Percentiles rank a stretch among this genome's conserved stretches.
Evolutionary conservation across 2,113 vertebrate species (phyloP).

Genomic region (Pseudolaguvia tuberculata): DNA sequence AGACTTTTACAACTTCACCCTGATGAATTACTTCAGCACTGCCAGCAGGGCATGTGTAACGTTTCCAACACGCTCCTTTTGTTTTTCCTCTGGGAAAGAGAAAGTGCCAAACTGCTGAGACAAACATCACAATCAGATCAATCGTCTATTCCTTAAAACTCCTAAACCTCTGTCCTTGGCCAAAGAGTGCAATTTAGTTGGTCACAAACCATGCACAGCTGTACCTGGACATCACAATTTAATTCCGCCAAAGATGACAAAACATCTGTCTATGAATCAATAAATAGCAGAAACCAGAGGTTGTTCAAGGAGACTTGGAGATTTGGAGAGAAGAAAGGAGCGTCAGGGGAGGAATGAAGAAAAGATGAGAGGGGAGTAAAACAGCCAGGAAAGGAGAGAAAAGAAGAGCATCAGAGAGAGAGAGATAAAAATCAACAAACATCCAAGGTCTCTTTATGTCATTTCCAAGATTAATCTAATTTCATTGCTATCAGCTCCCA

Average conservation of each 20-base stretch:
- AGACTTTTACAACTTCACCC: background rate
- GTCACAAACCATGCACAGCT: background rate
- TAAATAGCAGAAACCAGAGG: background rate
- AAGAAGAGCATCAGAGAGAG: slow-evolving; percentile 24
- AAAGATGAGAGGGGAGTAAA: slow-evolving; percentile 22
- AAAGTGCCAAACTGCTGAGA: slow-evolving; percentile 30
- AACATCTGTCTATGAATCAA: slow-evolving; percentile 6
- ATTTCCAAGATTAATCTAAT: slow-evolving; percentile 54
- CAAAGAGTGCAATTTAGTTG: slow-evolving; percentile 9
- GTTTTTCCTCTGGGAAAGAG: slow-evolving; percentile 11
- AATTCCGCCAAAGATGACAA: background rate
- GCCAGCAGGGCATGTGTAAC: background rate
- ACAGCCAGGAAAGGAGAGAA: background rate
- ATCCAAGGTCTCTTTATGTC: slow-evolving; percentile 33
- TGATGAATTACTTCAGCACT: background rate
- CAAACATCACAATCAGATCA: too few relatives aligned
- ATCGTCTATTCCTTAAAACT: slow-evolving; percentile 22
- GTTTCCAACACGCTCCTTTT: slow-evolving; percentile 11
- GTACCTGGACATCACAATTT: slow-evolving; percentile 3
- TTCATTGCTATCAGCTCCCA: slow-evolving; percentile 44
- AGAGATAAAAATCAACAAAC: slow-evolving; percentile 35
- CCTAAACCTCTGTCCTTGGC: slow-evolving; percentile 2
- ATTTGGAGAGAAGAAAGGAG: slow-evolving; percentile 15
- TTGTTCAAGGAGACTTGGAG: slow-evolving; percentile 5
- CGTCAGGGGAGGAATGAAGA: slow-evolving; percentile 13